Percentiles rank a stretch among this genome's conserved stretches.
phyloP scores from a whole-genome alignment of 2,888 invertebrate species.

The Pycnomerus fuliginosus region DNA sequence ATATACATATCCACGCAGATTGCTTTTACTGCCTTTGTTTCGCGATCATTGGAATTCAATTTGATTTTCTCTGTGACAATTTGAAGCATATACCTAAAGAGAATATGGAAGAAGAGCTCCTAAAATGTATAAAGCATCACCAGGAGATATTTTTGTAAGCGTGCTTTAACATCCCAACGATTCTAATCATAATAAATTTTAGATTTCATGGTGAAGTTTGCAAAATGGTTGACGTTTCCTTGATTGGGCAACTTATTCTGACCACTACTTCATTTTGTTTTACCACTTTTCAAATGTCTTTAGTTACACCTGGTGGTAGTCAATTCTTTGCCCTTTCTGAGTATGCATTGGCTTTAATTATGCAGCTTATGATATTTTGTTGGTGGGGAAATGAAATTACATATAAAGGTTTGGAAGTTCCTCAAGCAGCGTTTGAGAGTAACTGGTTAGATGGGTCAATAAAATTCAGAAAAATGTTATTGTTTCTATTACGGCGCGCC shows the following conservation, averaged over 20 bases:
- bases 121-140: conserved; percentile 3
- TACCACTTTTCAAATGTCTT: neutral
- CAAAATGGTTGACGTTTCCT: neutral
- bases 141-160: neutral
- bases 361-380: conserved; percentile 1
- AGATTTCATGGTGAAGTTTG: neutral
- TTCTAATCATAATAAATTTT: neutral
- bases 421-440: conserved; percentile 12
- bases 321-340: neutral
- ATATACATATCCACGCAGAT: neutral
- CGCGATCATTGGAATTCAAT: neutral
- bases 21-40: neutral
- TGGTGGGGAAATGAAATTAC: conserved; percentile 10
- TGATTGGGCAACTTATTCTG: neutral
- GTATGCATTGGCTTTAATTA: neutral
- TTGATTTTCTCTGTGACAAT: conserved; percentile 2
- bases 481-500: conserved; percentile 7
- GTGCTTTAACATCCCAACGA: neutral
- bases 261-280: conserved; percentile 1
- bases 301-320: neutral
- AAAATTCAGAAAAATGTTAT: conserved; percentile 5
- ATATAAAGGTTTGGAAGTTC: conserved; percentile 6
- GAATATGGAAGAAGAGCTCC: conserved; percentile 1
- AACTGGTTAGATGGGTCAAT: conserved; percentile 9
- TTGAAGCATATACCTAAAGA: neutral